Evolutionary conservation across 2,113 vertebrate genomes (phyloP), one percentile per base, ranked within the genome.

Genomic region (Neogale vison): DNA sequence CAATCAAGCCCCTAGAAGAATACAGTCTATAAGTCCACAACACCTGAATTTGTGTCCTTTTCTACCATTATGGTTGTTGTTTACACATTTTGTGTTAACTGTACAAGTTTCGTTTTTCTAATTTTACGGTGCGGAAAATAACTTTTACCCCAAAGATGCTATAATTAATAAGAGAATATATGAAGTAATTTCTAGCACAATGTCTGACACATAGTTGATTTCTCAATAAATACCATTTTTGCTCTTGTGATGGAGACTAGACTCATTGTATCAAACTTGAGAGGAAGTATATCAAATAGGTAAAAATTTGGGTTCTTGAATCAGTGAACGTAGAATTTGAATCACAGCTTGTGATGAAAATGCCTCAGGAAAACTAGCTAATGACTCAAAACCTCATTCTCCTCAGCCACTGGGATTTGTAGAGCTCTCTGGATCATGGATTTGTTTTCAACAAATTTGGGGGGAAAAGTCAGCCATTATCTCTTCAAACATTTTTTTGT

Each of bases 391-490:
- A 39, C 34, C 24, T 93, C 7, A 11, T 34, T 96, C 50, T 87
- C n/a, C 34, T 79, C 42, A 52, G 45, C 47, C 59, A 5, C 14
- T 88, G 61, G 5, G 24, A 47, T 50, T 90, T 83, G 61, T 83
- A 42, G 42, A 90, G 15, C 10, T 79, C 45, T 50, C 15, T 88
- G 20, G 7, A 36, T 74, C 26, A 21, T 83, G 21, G 13, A 34
- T 89, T 92, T 89, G 34, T 47, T 96, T 88, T 59, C 36, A 83
- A 84, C 17, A 89, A 55, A 95, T 72, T 80, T 81, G 13, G 45
- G 4, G 6, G 12, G 4, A 31, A 18, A 31, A 20, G 71, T 23
- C 42, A 87, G 42, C 59, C 17, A 83, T 52, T 93, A 89, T 77
- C 65, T 97, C 24, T 87, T 61, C 23, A 87, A 50, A 77, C 76